A percentile compares a stretch with the other conserved stretches of the same genome.
Evolutionary conservation across 2,797 vertebrate genomes (phyloP).

Genomic region (Sparus aurata): DNA sequence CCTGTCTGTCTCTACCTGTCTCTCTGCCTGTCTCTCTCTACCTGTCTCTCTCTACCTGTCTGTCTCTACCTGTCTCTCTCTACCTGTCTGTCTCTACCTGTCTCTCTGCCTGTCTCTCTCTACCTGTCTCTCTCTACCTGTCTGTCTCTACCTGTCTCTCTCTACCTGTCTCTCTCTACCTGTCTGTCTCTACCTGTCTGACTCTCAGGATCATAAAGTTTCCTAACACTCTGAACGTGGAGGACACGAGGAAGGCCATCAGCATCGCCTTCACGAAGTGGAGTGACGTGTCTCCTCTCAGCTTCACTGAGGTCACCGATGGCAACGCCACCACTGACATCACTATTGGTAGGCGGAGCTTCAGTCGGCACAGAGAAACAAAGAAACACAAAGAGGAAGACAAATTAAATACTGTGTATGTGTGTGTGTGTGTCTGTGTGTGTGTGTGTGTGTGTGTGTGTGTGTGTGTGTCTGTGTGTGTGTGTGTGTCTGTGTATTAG

Average conservation of each 20-base stretch:
- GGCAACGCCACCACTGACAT: constrained; percentile 80
- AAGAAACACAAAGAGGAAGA: too few species aligned
- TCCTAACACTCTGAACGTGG: constrained; percentile 87
- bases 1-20: too few species aligned
- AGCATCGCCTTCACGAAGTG: constrained; percentile 88
- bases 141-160: not conserved
- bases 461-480: not conserved
- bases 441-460: too few species aligned
- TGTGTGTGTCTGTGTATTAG: constrained; percentile 59
- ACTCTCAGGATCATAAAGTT: constrained; percentile 83
- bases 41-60: too few species aligned
- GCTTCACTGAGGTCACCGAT: constrained; percentile 81
- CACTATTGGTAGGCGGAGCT: constrained; percentile 81
- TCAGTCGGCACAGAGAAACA: not conserved
- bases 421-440: constrained; percentile 7
- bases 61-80: too few species aligned
- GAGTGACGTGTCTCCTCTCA: constrained; percentile 89
- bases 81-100: too few species aligned
- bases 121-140: not conserved
- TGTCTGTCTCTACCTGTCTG: not conserved
- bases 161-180: not conserved
- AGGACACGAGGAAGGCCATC: constrained; percentile 87
- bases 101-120: too few species aligned
- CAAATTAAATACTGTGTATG: not conserved
- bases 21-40: too few species aligned